phyloP scores from a whole-genome alignment of 2,888 invertebrate species.

The Dynastes tityus region DNA sequence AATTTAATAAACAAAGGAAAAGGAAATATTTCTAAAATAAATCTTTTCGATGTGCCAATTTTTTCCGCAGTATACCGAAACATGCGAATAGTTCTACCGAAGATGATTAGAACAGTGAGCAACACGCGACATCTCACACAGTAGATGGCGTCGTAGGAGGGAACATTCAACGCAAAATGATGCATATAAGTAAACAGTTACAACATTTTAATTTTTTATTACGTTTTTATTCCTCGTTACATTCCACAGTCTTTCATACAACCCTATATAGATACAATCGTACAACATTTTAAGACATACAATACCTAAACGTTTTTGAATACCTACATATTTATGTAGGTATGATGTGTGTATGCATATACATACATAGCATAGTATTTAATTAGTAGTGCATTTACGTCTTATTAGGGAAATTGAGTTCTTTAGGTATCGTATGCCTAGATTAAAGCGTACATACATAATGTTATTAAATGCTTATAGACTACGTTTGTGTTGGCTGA shows the following conservation, averaged over 20 bases:
- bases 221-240: slow-evolving; percentile 6
- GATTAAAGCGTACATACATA: background rate
- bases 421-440: slow-evolving; percentile 31
- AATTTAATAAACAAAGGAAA: no score
- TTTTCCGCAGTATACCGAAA: no score
- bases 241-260: slow-evolving; percentile 9
- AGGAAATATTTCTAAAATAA: no score
- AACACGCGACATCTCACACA: no score
- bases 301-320: slow-evolving; percentile 25
- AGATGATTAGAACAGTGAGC: no score
- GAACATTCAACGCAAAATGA: no score
- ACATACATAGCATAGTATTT: background rate
- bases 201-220: background rate
- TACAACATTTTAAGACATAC: slow-evolving; percentile 12
- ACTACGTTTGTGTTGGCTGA: slow-evolving; percentile 16
- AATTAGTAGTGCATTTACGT: background rate
- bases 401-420: background rate
- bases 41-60: no score
- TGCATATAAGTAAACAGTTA: no score
- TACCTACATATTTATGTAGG: background rate
- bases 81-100: no score
- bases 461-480: slow-evolving; percentile 12
- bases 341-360: background rate
- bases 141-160: no score
- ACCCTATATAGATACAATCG: slow-evolving; percentile 11